phyloP scores from a whole-genome alignment of 1,140 invertebrate species.

The Dendroctonus ponderosae region DNA sequence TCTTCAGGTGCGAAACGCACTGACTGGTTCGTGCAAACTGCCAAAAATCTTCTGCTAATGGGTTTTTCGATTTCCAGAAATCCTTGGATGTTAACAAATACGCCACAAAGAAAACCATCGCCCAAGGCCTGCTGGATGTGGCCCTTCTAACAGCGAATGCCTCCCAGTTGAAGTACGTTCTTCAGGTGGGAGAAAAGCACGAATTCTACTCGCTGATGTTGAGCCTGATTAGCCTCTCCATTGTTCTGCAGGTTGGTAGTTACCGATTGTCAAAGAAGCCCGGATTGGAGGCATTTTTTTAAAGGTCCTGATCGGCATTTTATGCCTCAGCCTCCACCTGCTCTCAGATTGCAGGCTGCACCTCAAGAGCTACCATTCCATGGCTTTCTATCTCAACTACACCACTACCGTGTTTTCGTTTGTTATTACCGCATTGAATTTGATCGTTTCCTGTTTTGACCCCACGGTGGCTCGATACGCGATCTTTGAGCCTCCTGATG shows the following conservation, averaged over 20 bases:
- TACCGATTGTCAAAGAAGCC: not conserved
- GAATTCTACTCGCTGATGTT: conserved; percentile 82
- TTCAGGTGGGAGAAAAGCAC: conserved; percentile 77
- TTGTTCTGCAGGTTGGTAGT: conserved; percentile 79
- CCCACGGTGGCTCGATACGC: conserved; percentile 59
- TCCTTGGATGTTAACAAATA: conserved; percentile 76
- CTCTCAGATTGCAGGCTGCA: conserved; percentile 74
- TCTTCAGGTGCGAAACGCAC: not conserved
- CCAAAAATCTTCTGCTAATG: not conserved
- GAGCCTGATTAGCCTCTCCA: conserved; percentile 76
- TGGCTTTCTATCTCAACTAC: conserved; percentile 70
- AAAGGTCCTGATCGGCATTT: conserved; percentile 56
- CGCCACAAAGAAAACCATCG: conserved; percentile 85
- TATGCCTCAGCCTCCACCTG: conserved; percentile 71
- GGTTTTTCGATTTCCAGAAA: conserved; percentile 52
- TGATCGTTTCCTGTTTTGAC: conserved; percentile 78
- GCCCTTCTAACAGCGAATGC: conserved; percentile 79
- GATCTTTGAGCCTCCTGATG: conserved; percentile 49
- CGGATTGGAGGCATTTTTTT: conserved; percentile 2
- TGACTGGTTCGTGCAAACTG: not conserved
- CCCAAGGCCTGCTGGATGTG: conserved; percentile 79
- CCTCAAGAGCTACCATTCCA: conserved; percentile 62
- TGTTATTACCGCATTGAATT: conserved; percentile 72
- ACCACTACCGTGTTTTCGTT: conserved; percentile 69
- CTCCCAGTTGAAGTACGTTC: conserved; percentile 84